These are phyloP conservation scores for Agrypnia vestita DNA, from an alignment of 1,140 invertebrate species.

Conservation along the genomic window DNA sequence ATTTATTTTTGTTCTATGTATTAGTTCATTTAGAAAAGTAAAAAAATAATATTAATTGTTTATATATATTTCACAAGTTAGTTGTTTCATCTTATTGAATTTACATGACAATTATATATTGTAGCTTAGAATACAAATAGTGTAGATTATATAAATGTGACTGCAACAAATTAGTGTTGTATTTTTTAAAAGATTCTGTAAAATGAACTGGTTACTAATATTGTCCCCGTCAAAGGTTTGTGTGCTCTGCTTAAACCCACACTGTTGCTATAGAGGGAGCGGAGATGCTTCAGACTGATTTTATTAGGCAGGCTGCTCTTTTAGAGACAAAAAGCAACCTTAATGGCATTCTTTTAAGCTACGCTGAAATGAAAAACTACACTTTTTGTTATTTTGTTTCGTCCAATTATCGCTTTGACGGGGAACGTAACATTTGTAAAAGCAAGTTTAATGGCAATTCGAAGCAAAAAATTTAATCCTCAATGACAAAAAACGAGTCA, in stretches of 20 bases:
- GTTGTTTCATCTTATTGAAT: too few species aligned
- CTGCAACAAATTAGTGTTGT: too few species aligned
- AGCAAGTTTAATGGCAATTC: slow-evolving; percentile 10
- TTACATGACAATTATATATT: too few species aligned
- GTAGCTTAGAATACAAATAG: too few species aligned
- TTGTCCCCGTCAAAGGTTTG: too few species aligned
- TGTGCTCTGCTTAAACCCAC: neutral
- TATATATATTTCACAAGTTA: too few species aligned
- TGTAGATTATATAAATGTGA: too few species aligned
- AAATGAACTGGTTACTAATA: too few species aligned
- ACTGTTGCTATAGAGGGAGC: neutral
- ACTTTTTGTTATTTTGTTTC: slow-evolving; percentile 32
- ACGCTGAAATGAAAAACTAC: slow-evolving; percentile 42
- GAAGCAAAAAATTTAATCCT: neutral
- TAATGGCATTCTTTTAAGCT: slow-evolving; percentile 26
- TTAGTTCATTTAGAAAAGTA: too few species aligned
- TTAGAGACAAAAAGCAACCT: slow-evolving; percentile 15
- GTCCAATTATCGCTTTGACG: slow-evolving; percentile 40
- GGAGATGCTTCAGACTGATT: slow-evolving; percentile 27
- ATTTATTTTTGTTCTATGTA: too few species aligned
- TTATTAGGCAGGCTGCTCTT: slow-evolving; percentile 35
- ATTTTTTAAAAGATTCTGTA: too few species aligned
- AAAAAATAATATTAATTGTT: too few species aligned
- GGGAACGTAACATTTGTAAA: slow-evolving; percentile 12
- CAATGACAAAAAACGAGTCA: neutral